Evolutionary conservation across 2,797 vertebrate species (phyloP), one percentile per base, ranked within the genome.

Genomic region (Loris lydekkerianus): DNA sequence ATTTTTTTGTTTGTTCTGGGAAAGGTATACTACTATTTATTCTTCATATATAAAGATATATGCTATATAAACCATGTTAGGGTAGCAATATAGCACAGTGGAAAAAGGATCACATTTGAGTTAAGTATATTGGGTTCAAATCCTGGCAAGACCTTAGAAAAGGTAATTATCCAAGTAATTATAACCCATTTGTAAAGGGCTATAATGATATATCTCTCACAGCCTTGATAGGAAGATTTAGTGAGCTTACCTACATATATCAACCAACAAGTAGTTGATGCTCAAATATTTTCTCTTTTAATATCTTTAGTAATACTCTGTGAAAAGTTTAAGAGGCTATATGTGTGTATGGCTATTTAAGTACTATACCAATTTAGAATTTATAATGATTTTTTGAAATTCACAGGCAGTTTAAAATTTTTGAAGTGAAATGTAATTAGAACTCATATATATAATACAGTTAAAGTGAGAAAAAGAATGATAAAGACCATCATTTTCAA

Each of bases 101-200:
- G 40, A 89, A 94, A 83, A 15, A 69, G 13, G 92, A 53, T 86
- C 46, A 78, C 15, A 84, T 73, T 86, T 80, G 29, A 83, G 46
- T 27, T 69, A 85, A 95, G 89, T 75, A 89, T n/a, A 93, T 25
- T 92, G 56, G 21, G 58, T 93, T 95, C 21, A 84, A 80, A 86
- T 87, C 27, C 58, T 91, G 23, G 23, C 8, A 93, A 93, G 40
- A 76, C 20, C n/a, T 80, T 34, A 58, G 69, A 88, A 95, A 92
- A 88, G 37, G 67, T 86, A 83, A 97, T 96, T 95, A 93, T 95
- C 37, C 18, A 80, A 67, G 37, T 63, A 91, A 83, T 90, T 92
- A 93, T 82, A 93, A 67, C 21, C 23, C 15, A 90, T 96, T 90
- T 92, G 29, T 90, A 95, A 92, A 69, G 25, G n/a, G 31, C 67